Conservation (phyloP, 2,113 vertebrate species). For the Seriola aureovittata region DNA sequence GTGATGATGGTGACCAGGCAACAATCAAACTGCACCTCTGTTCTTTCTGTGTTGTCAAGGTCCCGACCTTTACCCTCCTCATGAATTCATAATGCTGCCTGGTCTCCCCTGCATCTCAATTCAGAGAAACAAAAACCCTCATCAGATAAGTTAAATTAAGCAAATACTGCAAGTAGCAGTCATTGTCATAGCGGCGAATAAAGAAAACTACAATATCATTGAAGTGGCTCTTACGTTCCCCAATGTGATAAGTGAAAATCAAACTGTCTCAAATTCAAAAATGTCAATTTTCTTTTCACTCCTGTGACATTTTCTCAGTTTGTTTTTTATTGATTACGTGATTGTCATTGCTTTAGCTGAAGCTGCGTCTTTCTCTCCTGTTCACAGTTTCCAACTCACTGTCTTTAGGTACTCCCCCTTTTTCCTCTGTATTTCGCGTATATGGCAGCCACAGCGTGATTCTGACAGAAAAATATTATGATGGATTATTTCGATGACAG, state of each 20-base stretch:
- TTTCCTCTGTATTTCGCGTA: too few species aligned
- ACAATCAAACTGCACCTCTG: neutral
- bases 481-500: too few species aligned
- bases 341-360: neutral
- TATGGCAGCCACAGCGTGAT: neutral
- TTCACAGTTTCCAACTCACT: neutral
- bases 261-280: too few species aligned
- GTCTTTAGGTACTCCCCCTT: neutral
- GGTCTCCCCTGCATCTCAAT: slow-evolving; percentile 3
- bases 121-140: neutral
- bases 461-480: too few species aligned
- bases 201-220: too few species aligned
- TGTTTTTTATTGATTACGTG: neutral
- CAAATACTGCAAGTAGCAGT: too few species aligned
- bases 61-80: slow-evolving; percentile 25
- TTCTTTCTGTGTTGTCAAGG: neutral
- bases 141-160: too few species aligned
- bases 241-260: too few species aligned
- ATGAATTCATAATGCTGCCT: slow-evolving; percentile 6
- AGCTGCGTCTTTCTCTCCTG: too few species aligned
- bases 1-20: neutral
- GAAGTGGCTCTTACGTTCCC: too few species aligned
- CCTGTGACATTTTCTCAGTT: neutral
- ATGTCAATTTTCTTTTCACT: too few species aligned
- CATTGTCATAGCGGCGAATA: too few species aligned